Conservation (phyloP, 37 sponge, comb jelly and placozoan species). For the Hexactinellida sp. region DNA sequence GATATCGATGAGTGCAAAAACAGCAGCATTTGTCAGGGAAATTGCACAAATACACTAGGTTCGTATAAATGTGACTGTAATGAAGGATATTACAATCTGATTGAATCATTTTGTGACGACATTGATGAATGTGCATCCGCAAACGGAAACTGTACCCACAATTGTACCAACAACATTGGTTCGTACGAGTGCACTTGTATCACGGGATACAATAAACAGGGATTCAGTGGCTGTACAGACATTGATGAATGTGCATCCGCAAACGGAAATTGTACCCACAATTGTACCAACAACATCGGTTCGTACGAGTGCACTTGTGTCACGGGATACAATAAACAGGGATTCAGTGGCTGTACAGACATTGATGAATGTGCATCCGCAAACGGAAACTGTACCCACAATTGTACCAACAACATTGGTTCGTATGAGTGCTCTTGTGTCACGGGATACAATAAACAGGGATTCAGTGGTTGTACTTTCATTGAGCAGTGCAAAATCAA, state of each 20-base stretch:
- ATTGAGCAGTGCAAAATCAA: neutral
- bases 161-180: neutral
- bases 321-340: neutral
- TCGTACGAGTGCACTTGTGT: neutral
- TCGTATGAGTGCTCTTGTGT: neutral
- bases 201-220: neutral
- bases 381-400: constrained; percentile 8
- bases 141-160: neutral
- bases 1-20: neutral
- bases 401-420: neutral
- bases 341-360: neutral
- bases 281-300: neutral
- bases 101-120: neutral
- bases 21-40: neutral
- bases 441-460: neutral
- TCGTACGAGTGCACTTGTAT: neutral
- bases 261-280: constrained; percentile 3
- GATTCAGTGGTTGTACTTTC: neutral
- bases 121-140: neutral
- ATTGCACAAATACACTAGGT: neutral
- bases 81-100: neutral
- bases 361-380: neutral
- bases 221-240: neutral
- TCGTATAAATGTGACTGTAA: neutral
- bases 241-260: neutral